Percentiles rank a stretch among this genome's conserved stretches.
phyloP scores from a whole-genome alignment of 2,113 vertebrate genomes.

The Brachyistius frenatus region DNA sequence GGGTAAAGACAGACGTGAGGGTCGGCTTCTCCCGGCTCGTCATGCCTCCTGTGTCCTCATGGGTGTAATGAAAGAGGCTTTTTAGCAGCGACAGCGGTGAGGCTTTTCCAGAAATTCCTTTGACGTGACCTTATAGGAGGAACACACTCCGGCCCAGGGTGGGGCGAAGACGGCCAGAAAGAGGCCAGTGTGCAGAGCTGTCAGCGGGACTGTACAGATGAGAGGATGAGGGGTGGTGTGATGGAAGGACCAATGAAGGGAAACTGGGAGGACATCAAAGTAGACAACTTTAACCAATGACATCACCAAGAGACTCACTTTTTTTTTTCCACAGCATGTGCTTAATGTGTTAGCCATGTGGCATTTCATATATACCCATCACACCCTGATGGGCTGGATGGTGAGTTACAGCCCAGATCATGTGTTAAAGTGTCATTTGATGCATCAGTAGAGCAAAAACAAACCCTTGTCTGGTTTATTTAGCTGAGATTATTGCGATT shows the following conservation, averaged over 20 bases:
- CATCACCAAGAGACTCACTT: constrained; percentile 65
- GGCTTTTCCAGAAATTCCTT: constrained; percentile 79
- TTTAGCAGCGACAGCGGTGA: constrained; percentile 59
- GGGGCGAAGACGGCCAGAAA: constrained; percentile 71
- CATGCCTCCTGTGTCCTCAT: constrained; percentile 55
- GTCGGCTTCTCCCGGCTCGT: not conserved
- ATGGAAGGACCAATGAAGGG: constrained; percentile 18
- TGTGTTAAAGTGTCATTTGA: constrained; percentile 56
- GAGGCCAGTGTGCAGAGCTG: constrained; percentile 75
- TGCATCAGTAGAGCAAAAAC: constrained; percentile 45
- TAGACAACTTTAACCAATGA: constrained; percentile 64
- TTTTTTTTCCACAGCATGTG: constrained; percentile 42
- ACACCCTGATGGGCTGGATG: constrained; percentile 26
- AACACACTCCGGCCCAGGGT: constrained; percentile 59
- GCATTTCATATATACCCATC: too few relatives aligned
- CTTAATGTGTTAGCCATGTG: constrained; percentile 33
- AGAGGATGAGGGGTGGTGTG: constrained; percentile 20
- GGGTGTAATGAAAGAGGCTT: constrained; percentile 74
- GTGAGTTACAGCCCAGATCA: constrained; percentile 38
- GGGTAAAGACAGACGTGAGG: not conserved
- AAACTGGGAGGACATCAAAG: constrained; percentile 26
- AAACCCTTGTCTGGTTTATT: constrained; percentile 54
- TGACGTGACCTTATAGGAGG: constrained; percentile 79
- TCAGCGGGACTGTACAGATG: constrained; percentile 52
- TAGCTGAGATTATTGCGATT: constrained; percentile 40